Conservation (phyloP, 2,797 vertebrate genomes). For the Rhinatrema bivittatum region DNA sequence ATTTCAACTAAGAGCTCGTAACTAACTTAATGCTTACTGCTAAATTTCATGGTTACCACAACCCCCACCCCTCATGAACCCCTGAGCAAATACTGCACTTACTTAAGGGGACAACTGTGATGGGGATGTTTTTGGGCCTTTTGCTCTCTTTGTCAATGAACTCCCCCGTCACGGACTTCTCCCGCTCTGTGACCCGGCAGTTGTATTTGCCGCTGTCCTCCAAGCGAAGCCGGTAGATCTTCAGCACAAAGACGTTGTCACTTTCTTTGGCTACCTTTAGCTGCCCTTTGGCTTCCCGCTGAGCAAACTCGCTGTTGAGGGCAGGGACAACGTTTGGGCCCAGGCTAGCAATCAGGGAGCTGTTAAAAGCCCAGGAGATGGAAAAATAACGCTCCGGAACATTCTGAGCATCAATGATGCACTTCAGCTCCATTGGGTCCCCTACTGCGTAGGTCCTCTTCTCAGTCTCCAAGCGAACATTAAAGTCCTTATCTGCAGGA, state of each 20-base stretch:
- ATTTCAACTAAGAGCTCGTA: no score
- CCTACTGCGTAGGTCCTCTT: conserved; percentile 84
- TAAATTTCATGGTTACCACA: no score
- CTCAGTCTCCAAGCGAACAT: conserved; percentile 87
- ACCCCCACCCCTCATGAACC: no score
- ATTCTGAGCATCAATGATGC: conserved; percentile 89
- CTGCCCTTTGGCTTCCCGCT: conserved; percentile 77
- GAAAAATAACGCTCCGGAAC: conserved; percentile 88
- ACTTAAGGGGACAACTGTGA: conserved; percentile 83
- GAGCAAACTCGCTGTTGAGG: conserved; percentile 79
- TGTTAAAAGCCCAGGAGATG: conserved; percentile 97
- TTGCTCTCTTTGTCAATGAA: conserved; percentile 92
- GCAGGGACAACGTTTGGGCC: conserved; percentile 83
- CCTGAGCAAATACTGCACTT: conserved; percentile 52
- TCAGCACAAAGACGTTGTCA: conserved; percentile 74
- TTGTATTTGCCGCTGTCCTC: conserved; percentile 93
- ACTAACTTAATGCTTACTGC: no score
- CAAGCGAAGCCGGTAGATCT: conserved; percentile 77
- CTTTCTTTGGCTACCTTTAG: conserved; percentile 86
- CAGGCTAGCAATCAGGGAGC: conserved; percentile 88
- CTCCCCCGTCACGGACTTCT: conserved; percentile 83
- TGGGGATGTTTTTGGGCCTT: conserved; percentile 89
- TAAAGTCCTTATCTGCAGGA: conserved; percentile 84
- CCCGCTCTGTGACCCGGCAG: conserved; percentile 88
- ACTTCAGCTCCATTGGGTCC: conserved; percentile 86